phyloP scores from a whole-genome alignment of 2,888 invertebrate species.

The Meliscaeva auricollis region DNA sequence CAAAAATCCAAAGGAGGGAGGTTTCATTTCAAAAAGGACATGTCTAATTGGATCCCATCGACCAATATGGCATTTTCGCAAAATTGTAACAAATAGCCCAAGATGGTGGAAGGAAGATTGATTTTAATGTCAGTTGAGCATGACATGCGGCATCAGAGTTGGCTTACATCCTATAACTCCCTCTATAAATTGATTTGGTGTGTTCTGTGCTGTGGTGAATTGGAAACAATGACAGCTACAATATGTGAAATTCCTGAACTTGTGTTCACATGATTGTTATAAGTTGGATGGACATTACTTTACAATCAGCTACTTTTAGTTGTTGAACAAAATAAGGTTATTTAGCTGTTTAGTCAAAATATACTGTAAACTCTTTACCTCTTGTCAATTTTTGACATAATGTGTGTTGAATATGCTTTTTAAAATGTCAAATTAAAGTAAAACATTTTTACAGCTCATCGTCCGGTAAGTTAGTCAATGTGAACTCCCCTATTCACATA shows the following conservation, averaged over 20 bases:
- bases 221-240: constrained; percentile 8
- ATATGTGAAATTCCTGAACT: neutral
- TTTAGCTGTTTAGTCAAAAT: no score
- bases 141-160: constrained; percentile 35
- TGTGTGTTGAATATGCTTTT: no score
- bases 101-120: constrained; percentile 47
- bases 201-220: neutral
- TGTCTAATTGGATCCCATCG: constrained; percentile 70
- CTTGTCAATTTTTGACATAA: no score
- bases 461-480: no score
- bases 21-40: constrained; percentile 64
- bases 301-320: neutral
- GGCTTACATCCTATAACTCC: neutral
- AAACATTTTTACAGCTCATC: no score
- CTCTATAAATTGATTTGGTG: neutral
- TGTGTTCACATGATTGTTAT: constrained; percentile 15
- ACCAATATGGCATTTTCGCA: constrained; percentile 55
- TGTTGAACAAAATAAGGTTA: no score
- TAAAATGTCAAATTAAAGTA: neutral
- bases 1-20: constrained; percentile 24
- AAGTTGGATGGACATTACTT: neutral
- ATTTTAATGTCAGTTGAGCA: constrained; percentile 43
- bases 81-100: constrained; percentile 64
- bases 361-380: no score
- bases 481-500: neutral